Evolutionary conservation across 92 coral and sea anemone genomes (phyloP).

Genomic region (Parazoanthus atlanticus): DNA sequence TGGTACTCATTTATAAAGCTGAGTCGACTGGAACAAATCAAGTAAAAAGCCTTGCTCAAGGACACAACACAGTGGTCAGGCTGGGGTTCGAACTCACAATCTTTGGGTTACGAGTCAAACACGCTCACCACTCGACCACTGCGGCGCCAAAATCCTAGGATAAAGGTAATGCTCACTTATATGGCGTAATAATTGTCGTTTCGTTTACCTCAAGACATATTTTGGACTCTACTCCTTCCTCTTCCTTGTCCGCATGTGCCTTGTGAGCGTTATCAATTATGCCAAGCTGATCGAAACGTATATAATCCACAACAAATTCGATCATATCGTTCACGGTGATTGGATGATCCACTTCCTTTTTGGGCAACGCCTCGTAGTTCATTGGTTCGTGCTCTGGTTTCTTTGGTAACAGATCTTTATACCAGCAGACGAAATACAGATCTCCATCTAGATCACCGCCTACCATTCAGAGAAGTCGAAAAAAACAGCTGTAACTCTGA

Average conservation of each 20-base stretch:
- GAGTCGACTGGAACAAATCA: too few relatives aligned
- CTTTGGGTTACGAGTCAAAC: too few relatives aligned
- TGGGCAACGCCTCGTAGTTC: slow-evolving; percentile 84
- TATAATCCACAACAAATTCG: slow-evolving; percentile 81
- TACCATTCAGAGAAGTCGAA: neutral
- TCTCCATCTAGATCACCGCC: slow-evolving; percentile 99
- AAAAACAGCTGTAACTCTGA: neutral
- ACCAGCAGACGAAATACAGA: slow-evolving; percentile 96
- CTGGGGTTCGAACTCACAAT: too few relatives aligned
- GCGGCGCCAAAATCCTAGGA: neutral
- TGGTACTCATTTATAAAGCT: too few relatives aligned
- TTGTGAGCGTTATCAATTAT: slow-evolving; percentile 97
- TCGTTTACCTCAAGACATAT: slow-evolving; percentile 63
- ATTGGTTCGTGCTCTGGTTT: slow-evolving; percentile 74
- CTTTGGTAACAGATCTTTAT: slow-evolving; percentile 71
- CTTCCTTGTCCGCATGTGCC: slow-evolving; percentile 80
- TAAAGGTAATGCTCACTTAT: too few relatives aligned
- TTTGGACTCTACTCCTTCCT: slow-evolving; percentile 78
- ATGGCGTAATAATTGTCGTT: too few relatives aligned
- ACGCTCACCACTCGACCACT: too few relatives aligned
- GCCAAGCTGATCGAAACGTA: slow-evolving; percentile 87
- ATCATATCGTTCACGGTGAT: slow-evolving; percentile 89
- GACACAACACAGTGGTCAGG: too few relatives aligned
- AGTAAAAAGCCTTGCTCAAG: too few relatives aligned
- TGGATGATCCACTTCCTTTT: slow-evolving; percentile 51